A percentile compares a stretch with the other conserved stretches of the same genome.
Conservation (phyloP, 2,797 vertebrate species). For the Nothura maculosa region DNA sequence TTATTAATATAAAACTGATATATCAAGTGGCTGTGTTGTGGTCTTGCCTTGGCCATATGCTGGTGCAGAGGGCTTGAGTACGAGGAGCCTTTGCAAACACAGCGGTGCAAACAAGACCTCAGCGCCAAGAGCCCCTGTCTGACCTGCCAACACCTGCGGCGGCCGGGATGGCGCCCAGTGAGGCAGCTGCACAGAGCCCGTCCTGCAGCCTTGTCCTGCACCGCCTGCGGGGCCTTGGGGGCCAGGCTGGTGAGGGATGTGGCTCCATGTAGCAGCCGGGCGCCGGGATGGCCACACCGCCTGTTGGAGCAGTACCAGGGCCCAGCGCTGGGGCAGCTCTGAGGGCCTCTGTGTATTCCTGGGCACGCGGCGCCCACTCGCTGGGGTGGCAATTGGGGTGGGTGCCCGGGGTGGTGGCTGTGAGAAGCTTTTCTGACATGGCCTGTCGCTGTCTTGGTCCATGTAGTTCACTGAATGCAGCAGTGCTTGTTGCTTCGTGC, state of each 20-base stretch:
- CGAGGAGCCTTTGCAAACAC: background rate
- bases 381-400: too few relatives aligned
- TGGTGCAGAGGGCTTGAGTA: background rate
- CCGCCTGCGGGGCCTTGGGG: background rate
- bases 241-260: background rate
- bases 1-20: background rate
- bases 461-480: background rate
- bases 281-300: background rate
- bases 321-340: too few relatives aligned
- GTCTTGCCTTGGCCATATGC: background rate
- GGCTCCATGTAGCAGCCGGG: too few relatives aligned
- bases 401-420: background rate
- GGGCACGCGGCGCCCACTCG: too few relatives aligned
- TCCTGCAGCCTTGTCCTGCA: background rate
- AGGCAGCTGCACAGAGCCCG: rapidly evolving
- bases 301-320: background rate
- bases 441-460: background rate
- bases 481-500: background rate
- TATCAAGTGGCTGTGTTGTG: background rate
- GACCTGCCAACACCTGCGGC: background rate
- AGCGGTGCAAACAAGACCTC: background rate
- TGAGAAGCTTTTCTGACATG: too few relatives aligned
- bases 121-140: background rate
- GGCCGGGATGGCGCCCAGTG: background rate
- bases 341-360: too few relatives aligned